Evolutionary conservation across 2,888 invertebrate species (phyloP).

Genomic region (Stenchaetothrips biformis): DNA sequence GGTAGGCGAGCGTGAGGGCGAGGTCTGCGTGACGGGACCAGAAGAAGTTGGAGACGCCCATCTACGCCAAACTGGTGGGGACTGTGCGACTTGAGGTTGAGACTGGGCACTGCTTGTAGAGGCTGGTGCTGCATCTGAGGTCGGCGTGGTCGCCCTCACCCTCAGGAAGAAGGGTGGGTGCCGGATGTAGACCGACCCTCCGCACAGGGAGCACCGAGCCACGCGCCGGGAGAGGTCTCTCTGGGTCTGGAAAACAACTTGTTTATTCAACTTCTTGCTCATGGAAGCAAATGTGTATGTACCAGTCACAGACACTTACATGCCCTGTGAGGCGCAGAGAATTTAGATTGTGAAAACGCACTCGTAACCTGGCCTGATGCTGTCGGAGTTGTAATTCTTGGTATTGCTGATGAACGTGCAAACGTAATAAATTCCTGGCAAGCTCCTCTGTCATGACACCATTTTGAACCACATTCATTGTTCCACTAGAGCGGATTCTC

Average conservation of each 20-base stretch:
- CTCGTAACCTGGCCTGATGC: neutral
- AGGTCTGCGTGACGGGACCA: no score
- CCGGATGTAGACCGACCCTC: neutral
- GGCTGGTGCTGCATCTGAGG: conserved; percentile 16
- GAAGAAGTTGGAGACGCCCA: no score
- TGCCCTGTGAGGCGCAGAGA: neutral
- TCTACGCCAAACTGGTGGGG: no score
- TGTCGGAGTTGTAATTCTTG: neutral
- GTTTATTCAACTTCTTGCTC: no score
- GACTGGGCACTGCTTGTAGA: neutral
- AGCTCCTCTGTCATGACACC: conserved; percentile 7
- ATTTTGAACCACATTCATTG: neutral
- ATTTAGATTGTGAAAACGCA: neutral
- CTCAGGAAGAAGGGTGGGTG: neutral
- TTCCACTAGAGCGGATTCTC: neutral
- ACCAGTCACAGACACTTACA: neutral
- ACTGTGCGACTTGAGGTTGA: no score
- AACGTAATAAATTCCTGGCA: neutral
- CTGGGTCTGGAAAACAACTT: neutral
- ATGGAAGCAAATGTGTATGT: neutral
- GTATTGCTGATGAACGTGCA: neutral
- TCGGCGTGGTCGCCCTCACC: conserved; percentile 41
- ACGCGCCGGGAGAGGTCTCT: neutral
- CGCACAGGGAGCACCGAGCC: neutral
- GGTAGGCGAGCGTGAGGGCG: no score